Evolutionary conservation across 1,140 invertebrate genomes (phyloP).

Genomic region (Bombus confusus): DNA sequence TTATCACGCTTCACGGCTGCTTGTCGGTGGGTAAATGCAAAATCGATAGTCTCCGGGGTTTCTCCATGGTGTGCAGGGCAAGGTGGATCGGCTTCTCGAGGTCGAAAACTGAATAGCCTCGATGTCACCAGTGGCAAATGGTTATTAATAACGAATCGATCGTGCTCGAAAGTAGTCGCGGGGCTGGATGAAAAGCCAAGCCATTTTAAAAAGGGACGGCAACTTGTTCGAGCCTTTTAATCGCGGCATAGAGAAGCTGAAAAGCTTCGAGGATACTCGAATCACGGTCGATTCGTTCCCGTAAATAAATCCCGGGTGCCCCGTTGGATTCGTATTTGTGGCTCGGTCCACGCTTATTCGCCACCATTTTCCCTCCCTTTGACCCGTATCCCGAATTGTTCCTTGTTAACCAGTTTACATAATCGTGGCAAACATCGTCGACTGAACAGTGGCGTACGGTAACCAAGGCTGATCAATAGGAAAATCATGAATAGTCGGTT

Average conservation of each 20-base stretch:
- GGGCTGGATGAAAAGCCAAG: conserved; percentile 27
- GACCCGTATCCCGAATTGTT: background rate
- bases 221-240: conserved; percentile 12
- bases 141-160: conserved; percentile 75
- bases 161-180: conserved; percentile 44
- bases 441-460: too few relatives aligned
- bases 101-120: conserved; percentile 73
- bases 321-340: conserved; percentile 15
- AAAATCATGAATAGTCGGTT: conserved; percentile 15
- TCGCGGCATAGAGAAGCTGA: background rate
- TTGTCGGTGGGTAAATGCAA: conserved; percentile 77
- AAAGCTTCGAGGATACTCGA: background rate
- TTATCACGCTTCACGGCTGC: conserved; percentile 80
- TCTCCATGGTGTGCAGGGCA: conserved; percentile 69
- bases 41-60: conserved; percentile 75
- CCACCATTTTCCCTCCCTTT: background rate
- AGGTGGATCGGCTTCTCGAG: conserved; percentile 72
- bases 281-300: background rate
- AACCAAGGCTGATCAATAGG: background rate
- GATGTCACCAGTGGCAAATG: conserved; percentile 51
- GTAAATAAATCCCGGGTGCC: conserved; percentile 4
- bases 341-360: background rate
- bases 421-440: background rate
- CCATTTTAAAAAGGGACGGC: conserved; percentile 25
- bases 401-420: background rate